Conservation (phyloP, 2,888 invertebrate genomes). For the Epinotia bilunana region DNA sequence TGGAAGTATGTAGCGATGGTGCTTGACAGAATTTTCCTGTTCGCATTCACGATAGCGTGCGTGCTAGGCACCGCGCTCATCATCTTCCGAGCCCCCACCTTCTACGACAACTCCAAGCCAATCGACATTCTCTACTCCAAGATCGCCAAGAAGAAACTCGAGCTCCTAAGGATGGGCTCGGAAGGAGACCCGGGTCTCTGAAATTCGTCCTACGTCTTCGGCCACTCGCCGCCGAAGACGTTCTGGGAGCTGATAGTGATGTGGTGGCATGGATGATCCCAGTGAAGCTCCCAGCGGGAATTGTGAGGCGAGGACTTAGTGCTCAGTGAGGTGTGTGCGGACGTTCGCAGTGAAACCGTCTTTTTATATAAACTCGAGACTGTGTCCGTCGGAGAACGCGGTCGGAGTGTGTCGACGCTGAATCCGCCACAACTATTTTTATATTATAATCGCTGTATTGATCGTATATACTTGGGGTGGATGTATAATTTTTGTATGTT, state of each 20-base stretch:
- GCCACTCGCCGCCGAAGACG: slow-evolving; percentile 88
- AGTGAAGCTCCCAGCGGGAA: slow-evolving; percentile 76
- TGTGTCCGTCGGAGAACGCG: slow-evolving; percentile 77
- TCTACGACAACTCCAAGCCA: slow-evolving; percentile 95
- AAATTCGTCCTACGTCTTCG: slow-evolving; percentile 88
- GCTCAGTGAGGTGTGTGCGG: slow-evolving; percentile 76
- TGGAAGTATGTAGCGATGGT: slow-evolving; percentile 99
- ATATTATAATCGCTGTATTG: slow-evolving; percentile 73
- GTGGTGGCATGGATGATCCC: slow-evolving; percentile 85
- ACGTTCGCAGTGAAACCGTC: slow-evolving; percentile 77
- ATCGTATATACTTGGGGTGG: slow-evolving; percentile 66
- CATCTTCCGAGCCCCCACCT: slow-evolving; percentile 95
- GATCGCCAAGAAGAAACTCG: slow-evolving; percentile 95
- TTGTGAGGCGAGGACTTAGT: slow-evolving; percentile 79
- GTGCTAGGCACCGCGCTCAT: slow-evolving; percentile 94
- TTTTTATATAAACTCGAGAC: slow-evolving; percentile 76
- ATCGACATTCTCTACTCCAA: slow-evolving; percentile 96
- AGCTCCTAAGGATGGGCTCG: slow-evolving; percentile 94
- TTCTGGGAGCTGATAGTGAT: slow-evolving; percentile 84
- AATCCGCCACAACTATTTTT: slow-evolving; percentile 78
- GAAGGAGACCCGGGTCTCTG: slow-evolving; percentile 88
- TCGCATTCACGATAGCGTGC: slow-evolving; percentile 97
- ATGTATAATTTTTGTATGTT: slow-evolving; percentile 65
- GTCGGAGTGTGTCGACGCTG: slow-evolving; percentile 70
- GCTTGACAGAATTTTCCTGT: slow-evolving; percentile 97